Evolutionary conservation across 64 coral and sea anemone genomes (phyloP), one percentile per base, ranked within the genome.

Genomic region (Stichodactyla mertensii): DNA sequence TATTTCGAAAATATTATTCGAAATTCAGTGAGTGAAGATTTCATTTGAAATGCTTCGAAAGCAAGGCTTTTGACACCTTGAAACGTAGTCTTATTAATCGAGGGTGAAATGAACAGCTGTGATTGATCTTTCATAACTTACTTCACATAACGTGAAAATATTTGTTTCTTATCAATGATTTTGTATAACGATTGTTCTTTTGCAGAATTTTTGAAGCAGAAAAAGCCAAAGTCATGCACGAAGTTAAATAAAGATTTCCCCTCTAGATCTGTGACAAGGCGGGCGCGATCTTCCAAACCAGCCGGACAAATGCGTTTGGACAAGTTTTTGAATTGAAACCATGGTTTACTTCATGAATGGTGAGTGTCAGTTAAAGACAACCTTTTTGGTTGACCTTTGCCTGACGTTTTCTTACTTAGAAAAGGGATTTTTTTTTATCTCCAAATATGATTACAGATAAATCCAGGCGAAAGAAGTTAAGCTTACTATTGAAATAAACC

Each of bases 231-330:
- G 19, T 53, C 52, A 11, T 55, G 78, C 78, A 20, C 78, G 54
- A 22, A 16, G 0, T 5, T 18, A 26, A 13, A 81, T 81, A 81
- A 52, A 81, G 53, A 81, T 19, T 55, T 7, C 12, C 18, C 7
- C 36, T 45, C 36, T 45, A 45, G 36, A 31, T 27, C 69, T 27
- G 6, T 81, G 6, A 51, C 52, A 81, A 53, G 53, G 12, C 78
- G 55, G 54, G 22, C 78, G 23, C 69, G 69, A 74, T 74, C 26
- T 2, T 74, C 69, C 69, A 74, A 74, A 19, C 36, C 6, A 80
- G 61, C 61, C 62, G 18, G 53, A 53, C 78, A 81, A 81, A 81
- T 81, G 78, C 53, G 78, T 81, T 81, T 81, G 78, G 78, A 81
- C 78, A 81, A 81, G 78, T 81, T 81, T 81, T 54, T 81, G 52